These are phyloP conservation scores for Colletes collaris DNA, from an alignment of 2,888 invertebrate species.

Conservation along the genomic window DNA sequence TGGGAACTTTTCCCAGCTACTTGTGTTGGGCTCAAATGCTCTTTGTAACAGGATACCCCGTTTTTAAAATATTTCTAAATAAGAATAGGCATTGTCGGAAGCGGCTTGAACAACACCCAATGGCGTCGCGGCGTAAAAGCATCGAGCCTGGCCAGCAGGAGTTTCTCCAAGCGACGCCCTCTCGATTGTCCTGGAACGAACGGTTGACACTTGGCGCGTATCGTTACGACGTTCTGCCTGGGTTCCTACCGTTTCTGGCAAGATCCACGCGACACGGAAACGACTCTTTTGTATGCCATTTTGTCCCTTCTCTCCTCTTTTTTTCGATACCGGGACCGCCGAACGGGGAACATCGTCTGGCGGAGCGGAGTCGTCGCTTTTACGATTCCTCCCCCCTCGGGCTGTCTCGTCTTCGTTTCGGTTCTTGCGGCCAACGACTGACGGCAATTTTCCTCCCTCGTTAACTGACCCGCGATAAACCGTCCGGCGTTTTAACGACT, in stretches of 20 bases:
- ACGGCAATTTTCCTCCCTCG: constrained; percentile 50
- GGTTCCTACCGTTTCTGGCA: constrained; percentile 4
- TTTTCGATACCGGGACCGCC: not conserved
- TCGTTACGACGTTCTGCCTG: constrained; percentile 25
- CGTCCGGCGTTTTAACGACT: constrained; percentile 49
- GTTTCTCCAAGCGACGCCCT: constrained; percentile 29
- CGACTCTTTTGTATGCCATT: constrained; percentile 22
- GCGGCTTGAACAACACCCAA: too few species aligned
- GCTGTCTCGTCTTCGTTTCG: constrained; percentile 30
- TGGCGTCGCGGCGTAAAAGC: not conserved
- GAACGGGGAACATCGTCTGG: constrained; percentile 10
- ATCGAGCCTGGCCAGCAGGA: constrained; percentile 1
- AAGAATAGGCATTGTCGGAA: too few species aligned
- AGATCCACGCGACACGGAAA: constrained; percentile 19
- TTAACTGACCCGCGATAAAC: constrained; percentile 55
- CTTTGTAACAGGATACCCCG: too few species aligned
- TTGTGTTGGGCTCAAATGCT: too few species aligned
- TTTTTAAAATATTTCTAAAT: too few species aligned
- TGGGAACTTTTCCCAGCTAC: too few species aligned
- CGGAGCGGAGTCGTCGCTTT: constrained; percentile 25
- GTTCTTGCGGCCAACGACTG: constrained; percentile 40
- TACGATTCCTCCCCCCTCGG: constrained; percentile 37
- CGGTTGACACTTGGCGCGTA: constrained; percentile 17
- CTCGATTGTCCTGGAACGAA: constrained; percentile 30
- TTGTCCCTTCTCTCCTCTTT: not conserved